phyloP scores from a whole-genome alignment of 2,797 vertebrate genomes.

The Vultur gryphus region DNA sequence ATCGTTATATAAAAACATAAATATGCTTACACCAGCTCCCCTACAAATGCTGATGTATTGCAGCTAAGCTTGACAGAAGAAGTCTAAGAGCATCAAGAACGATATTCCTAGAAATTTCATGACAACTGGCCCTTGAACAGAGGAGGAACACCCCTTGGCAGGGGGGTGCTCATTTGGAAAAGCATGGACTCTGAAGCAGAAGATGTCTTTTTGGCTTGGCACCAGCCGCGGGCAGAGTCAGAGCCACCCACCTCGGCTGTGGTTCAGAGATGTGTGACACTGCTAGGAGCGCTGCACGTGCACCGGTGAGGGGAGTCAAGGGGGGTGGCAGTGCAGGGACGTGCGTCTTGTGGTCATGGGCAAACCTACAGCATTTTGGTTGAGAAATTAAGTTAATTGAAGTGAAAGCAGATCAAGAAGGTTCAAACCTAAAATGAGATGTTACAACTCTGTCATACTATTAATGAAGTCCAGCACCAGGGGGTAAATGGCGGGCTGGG shows the following conservation, averaged over 20 bases:
- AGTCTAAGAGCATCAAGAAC: not conserved
- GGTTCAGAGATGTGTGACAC: not conserved
- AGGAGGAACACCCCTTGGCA: not conserved
- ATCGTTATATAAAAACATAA: not conserved
- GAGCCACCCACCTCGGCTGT: not conserved
- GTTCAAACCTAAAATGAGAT: not conserved
- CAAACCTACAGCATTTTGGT: not conserved
- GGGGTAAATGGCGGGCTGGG: not conserved
- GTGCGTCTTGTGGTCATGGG: accelerated
- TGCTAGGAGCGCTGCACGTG: too few species aligned
- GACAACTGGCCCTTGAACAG: not conserved
- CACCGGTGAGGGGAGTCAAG: accelerated
- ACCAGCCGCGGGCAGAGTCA: accelerated
- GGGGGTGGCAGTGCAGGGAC: not conserved
- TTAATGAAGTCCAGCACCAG: not conserved
- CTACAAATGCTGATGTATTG: not conserved
- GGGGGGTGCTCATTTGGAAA: not conserved
- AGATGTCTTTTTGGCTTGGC: not conserved
- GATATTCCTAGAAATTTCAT: not conserved
- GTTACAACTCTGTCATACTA: not conserved
- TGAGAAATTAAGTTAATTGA: not conserved
- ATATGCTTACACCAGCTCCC: not conserved
- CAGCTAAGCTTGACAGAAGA: not conserved
- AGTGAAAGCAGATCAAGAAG: not conserved
- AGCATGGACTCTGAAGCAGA: not conserved